phyloP scores from a whole-genome alignment of 2,797 vertebrate species.

The Gymnoscopelus microlampas region DNA sequence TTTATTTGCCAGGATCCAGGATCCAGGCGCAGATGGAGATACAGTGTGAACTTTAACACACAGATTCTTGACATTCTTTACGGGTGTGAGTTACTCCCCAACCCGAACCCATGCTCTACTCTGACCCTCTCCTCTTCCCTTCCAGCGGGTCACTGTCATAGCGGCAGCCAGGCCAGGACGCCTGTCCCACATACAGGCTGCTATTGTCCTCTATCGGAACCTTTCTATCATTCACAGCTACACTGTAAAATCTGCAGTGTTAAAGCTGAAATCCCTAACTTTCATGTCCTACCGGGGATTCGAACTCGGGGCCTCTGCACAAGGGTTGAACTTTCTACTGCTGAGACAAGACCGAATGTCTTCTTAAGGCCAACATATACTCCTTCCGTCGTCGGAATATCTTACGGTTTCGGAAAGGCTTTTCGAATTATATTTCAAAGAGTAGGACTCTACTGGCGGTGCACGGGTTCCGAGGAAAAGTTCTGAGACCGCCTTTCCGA shows the following conservation, averaged over 20 bases:
- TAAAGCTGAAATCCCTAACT: no score
- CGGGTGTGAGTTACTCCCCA: conserved; percentile 67
- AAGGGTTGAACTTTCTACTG: no score
- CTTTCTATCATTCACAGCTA: background rate
- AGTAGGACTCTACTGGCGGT: no score
- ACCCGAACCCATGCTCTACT: conserved; percentile 40
- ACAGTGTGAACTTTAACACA: conserved; percentile 78
- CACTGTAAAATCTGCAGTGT: background rate
- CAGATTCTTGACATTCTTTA: conserved; percentile 79
- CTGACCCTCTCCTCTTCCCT: conserved; percentile 26
- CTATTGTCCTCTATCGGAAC: conserved; percentile 44
- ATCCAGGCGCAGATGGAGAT: conserved; percentile 72
- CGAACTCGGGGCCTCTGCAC: no score
- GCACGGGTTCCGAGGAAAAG: no score
- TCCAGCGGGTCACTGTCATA: conserved; percentile 60
- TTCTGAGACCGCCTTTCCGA: no score
- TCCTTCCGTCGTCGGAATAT: no score
- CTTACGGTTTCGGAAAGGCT: no score
- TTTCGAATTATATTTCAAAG: no score
- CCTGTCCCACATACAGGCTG: conserved; percentile 30
- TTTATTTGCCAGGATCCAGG: conserved; percentile 73
- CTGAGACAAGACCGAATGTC: no score
- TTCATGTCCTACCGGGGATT: no score
- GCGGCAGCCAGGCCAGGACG: conserved; percentile 22
- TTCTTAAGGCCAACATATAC: no score